Conservation (phyloP, 2,113 vertebrate genomes). For the Gallinago paraguaiae region DNA sequence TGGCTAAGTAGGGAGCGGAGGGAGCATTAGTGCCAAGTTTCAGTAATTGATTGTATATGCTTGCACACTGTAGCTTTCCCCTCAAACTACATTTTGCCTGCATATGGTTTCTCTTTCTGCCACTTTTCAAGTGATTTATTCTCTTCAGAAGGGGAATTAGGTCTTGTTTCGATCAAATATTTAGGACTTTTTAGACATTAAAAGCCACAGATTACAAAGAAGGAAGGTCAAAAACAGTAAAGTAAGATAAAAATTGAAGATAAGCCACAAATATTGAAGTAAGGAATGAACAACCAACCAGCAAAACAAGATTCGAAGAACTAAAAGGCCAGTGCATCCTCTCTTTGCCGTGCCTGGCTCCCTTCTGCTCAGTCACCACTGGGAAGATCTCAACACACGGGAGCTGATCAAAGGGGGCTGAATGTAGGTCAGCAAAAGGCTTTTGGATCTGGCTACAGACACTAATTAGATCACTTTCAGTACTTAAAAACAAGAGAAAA, state of each 20-base stretch:
- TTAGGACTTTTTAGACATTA: conserved; percentile 45
- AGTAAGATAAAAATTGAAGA: conserved; percentile 41
- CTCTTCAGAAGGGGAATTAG: neutral
- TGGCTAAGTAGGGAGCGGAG: neutral
- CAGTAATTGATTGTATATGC: conserved; percentile 10
- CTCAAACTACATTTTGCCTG: conserved; percentile 1
- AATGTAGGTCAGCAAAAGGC: conserved; percentile 38
- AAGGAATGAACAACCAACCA: conserved; percentile 21
- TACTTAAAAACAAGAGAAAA: neutral
- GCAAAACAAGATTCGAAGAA: conserved; percentile 40
- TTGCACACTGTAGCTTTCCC: neutral
- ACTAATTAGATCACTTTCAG: conserved; percentile 39
- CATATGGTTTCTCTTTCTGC: conserved; percentile 21
- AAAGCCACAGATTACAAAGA: conserved; percentile 51
- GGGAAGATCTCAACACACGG: neutral
- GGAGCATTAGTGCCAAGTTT: conserved; percentile 27
- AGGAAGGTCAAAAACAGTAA: neutral
- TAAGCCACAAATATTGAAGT: conserved; percentile 26
- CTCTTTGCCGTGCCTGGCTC: neutral
- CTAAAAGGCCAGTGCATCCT: neutral
- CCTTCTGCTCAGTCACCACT: neutral
- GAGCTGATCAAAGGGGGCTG: conserved; percentile 12
- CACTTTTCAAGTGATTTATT: conserved; percentile 25
- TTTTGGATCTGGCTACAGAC: conserved; percentile 7
- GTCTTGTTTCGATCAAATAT: conserved; percentile 60